Percentiles rank a stretch among this genome's conserved stretches.
These are phyloP conservation scores for Chloromyia formosa DNA, from an alignment of 2,888 invertebrate species.

Conservation along the genomic window DNA sequence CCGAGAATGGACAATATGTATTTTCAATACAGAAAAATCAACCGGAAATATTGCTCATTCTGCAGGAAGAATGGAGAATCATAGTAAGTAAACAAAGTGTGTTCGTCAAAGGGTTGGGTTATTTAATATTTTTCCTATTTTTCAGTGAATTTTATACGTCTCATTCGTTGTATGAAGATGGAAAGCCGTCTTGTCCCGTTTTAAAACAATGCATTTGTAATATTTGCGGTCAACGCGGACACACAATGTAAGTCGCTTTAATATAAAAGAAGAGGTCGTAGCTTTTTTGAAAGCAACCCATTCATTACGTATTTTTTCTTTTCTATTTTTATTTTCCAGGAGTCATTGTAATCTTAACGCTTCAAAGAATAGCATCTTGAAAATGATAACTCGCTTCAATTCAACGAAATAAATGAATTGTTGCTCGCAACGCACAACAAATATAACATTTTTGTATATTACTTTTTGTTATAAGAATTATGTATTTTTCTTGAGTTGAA, in stretches of 20 bases:
- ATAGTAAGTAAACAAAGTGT: constrained; percentile 26
- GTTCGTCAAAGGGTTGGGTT: too few species aligned
- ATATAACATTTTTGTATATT: not conserved
- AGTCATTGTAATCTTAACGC: constrained; percentile 39
- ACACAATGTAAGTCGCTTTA: constrained; percentile 42
- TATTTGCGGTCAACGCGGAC: constrained; percentile 41
- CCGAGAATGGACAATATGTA: not conserved
- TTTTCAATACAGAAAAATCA: constrained; percentile 5
- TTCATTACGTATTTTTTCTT: too few species aligned
- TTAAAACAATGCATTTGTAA: constrained; percentile 38
- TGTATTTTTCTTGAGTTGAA: too few species aligned
- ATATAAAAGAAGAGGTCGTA: too few species aligned
- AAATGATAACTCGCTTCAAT: constrained; percentile 35
- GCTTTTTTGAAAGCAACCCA: too few species aligned
- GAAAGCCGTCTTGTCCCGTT: constrained; percentile 33
- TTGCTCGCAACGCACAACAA: too few species aligned
- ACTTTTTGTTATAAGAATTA: too few species aligned
- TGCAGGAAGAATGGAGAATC: constrained; percentile 44
- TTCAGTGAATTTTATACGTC: constrained; percentile 42
- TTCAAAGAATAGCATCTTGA: constrained; percentile 41
- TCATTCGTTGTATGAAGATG: constrained; percentile 42
- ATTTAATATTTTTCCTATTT: not conserved
- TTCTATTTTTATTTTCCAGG: constrained; percentile 21
- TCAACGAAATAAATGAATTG: constrained; percentile 38
- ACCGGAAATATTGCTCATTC: constrained; percentile 37